phyloP scores from a whole-genome alignment of 2,797 vertebrate genomes.

The Austrolebias charrua region DNA sequence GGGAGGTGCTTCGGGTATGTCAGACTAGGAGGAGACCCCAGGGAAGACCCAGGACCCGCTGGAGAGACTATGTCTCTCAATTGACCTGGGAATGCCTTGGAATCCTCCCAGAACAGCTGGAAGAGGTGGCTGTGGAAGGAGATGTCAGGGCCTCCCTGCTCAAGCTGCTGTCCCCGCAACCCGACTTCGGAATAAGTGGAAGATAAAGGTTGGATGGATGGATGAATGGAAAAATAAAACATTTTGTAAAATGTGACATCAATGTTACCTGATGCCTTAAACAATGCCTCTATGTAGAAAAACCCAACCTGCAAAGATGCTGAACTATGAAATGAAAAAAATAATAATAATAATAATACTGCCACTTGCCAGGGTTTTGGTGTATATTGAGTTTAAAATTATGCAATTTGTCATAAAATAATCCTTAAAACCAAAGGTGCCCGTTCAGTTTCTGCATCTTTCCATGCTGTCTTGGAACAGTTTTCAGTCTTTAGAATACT shows the following conservation, averaged over 20 bases:
- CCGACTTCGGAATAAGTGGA: no score
- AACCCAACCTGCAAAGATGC: conserved; percentile 17
- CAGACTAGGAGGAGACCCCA: no score
- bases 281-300: conserved; percentile 17
- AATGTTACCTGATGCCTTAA: conserved; percentile 14
- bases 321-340: conserved; percentile 30
- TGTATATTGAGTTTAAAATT: conserved; percentile 33
- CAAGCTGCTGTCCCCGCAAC: no score
- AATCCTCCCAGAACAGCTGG: no score
- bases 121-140: no score
- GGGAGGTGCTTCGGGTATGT: no score
- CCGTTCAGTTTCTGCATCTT: conserved; percentile 44
- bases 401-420: conserved; percentile 38
- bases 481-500: conserved; percentile 45
- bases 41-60: no score
- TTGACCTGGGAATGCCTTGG: no score
- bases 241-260: conserved; percentile 21
- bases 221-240: conserved; percentile 11
- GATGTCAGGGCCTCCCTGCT: no score
- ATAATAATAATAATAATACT: conserved; percentile 12
- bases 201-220: no score
- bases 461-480: conserved; percentile 52
- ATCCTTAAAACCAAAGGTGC: conserved; percentile 76
- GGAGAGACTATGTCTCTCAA: no score
- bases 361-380: conserved; percentile 15